phyloP scores from a whole-genome alignment of 2,888 invertebrate species.

The Erynnis tages region DNA sequence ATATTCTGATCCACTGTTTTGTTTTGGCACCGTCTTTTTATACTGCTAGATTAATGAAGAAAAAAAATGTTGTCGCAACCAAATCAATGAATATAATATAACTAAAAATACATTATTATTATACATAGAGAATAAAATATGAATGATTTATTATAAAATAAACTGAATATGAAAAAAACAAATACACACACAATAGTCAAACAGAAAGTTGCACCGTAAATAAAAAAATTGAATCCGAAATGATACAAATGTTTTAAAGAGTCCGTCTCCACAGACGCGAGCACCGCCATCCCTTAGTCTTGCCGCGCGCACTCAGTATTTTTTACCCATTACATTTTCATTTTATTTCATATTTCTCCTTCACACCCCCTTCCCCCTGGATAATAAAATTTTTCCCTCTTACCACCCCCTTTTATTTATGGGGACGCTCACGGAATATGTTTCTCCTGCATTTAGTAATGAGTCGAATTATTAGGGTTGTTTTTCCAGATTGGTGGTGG shows the following conservation, averaged over 20 bases:
- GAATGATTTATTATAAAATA: background rate
- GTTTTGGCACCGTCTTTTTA: too few relatives aligned
- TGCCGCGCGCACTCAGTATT: constrained; percentile 70
- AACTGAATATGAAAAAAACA: too few relatives aligned
- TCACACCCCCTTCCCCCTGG: constrained; percentile 52
- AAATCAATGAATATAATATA: too few relatives aligned
- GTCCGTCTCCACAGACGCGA: constrained; percentile 45
- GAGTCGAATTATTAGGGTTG: constrained; percentile 77
- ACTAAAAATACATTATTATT: too few relatives aligned
- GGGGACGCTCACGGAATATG: constrained; percentile 74
- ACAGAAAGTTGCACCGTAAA: too few relatives aligned
- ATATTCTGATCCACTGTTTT: too few relatives aligned
- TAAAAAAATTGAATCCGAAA: too few relatives aligned
- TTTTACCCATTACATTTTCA: constrained; percentile 82
- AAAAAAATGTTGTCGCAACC: too few relatives aligned
- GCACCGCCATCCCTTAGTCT: constrained; percentile 71
- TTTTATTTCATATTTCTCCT: constrained; percentile 82
- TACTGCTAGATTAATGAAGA: too few relatives aligned
- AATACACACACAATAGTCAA: too few relatives aligned
- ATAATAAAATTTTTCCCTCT: constrained; percentile 79
- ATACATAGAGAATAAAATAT: too few relatives aligned
- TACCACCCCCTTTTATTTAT: constrained; percentile 75
- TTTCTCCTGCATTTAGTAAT: constrained; percentile 76
- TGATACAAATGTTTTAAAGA: constrained; percentile 23
- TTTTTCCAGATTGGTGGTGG: constrained; percentile 61